These are phyloP conservation scores for Perca schrenkii DNA, from an alignment of 2,113 vertebrate species.

Conservation along the genomic window DNA sequence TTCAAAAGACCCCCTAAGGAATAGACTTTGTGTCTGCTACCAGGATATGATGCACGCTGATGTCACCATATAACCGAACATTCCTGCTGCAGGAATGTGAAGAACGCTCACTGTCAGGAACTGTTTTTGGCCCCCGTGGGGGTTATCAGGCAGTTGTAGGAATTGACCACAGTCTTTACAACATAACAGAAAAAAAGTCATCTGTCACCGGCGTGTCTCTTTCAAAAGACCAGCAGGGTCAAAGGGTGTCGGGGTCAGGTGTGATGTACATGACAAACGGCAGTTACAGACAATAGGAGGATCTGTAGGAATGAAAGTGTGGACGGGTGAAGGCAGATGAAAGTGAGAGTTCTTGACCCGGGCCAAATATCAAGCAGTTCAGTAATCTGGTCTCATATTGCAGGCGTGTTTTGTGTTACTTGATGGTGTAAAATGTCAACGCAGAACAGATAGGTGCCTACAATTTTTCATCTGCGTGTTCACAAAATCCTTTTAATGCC, in stretches of 20 bases:
- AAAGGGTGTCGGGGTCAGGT: slow-evolving; percentile 44
- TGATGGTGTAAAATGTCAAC: slow-evolving; percentile 13
- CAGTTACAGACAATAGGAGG: slow-evolving; percentile 63
- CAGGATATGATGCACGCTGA: slow-evolving; percentile 69
- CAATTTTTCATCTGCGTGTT: neutral
- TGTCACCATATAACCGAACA: slow-evolving; percentile 58
- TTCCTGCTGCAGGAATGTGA: slow-evolving; percentile 65
- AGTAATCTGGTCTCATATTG: neutral
- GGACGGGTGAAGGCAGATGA: slow-evolving; percentile 28
- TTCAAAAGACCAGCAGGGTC: slow-evolving; percentile 39
- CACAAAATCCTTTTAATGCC: neutral
- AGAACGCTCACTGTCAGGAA: slow-evolving; percentile 33
- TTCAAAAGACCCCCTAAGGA: slow-evolving; percentile 45
- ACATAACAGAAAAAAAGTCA: slow-evolving; percentile 44
- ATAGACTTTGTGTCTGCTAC: slow-evolving; percentile 10
- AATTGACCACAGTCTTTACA: slow-evolving; percentile 17
- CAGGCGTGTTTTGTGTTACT: neutral
- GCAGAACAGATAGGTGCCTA: neutral
- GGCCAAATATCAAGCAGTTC: slow-evolving; percentile 28
- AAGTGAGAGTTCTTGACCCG: slow-evolving; percentile 43
- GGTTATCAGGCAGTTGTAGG: slow-evolving; percentile 46
- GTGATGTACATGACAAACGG: slow-evolving; percentile 57
- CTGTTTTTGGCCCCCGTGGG: neutral
- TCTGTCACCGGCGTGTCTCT: slow-evolving; percentile 35
- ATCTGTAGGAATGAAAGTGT: slow-evolving; percentile 51